Evolutionary conservation across 2,113 vertebrate species (phyloP).

Genomic region (Clarias batrachus): DNA sequence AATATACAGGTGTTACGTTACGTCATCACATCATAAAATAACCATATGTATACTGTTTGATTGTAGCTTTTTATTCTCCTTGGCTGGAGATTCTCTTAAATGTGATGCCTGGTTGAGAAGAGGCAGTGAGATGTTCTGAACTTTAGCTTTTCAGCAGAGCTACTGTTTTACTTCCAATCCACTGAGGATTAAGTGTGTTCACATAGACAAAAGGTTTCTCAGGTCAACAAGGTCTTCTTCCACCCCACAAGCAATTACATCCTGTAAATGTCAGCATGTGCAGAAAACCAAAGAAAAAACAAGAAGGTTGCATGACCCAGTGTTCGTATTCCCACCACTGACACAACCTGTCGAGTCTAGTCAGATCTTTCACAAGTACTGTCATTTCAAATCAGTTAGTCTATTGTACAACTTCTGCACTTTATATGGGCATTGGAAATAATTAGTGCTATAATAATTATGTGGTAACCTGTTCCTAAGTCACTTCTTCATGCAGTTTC

Average conservation of each 20-base stretch:
- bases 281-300: slow-evolving; percentile 36
- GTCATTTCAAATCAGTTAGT: slow-evolving; percentile 9
- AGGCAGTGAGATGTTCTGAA: background rate
- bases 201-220: slow-evolving; percentile 37
- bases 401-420: background rate
- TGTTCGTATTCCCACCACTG: slow-evolving; percentile 12
- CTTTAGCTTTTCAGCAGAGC: background rate
- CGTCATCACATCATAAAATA: slow-evolving; percentile 3
- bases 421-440: slow-evolving; percentile 4
- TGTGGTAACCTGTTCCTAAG: background rate
- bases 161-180: slow-evolving; percentile 24
- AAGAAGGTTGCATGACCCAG: slow-evolving; percentile 36
- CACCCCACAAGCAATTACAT: slow-evolving; percentile 52
- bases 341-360: slow-evolving; percentile 3
- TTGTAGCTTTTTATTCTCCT: background rate
- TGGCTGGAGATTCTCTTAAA: background rate
- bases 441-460: background rate
- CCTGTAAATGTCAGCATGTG: slow-evolving; percentile 57
- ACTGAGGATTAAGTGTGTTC: slow-evolving; percentile 29
- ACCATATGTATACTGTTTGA: background rate
- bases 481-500: background rate
- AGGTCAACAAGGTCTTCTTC: slow-evolving; percentile 39
- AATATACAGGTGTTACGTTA: background rate
- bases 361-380: slow-evolving; percentile 15
- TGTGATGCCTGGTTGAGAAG: background rate